phyloP scores from a whole-genome alignment of 92 coral and sea anemone genomes.

The Epizoanthus stellaris region DNA sequence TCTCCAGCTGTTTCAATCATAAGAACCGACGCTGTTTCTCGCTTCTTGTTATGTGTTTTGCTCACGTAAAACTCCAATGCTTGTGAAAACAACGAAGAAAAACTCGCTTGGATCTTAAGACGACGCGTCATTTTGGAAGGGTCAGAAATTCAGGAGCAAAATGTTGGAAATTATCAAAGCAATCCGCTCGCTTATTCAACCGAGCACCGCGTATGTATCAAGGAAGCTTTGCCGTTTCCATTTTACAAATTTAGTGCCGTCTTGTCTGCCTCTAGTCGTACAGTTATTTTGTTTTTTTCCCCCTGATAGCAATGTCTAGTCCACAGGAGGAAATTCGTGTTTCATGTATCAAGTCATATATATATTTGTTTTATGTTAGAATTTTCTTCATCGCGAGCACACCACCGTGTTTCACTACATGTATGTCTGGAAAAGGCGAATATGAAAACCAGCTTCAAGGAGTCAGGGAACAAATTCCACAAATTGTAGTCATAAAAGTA shows the following conservation, averaged over 20 bases:
- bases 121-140: neutral
- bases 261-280: neutral
- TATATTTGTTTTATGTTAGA: too few relatives aligned
- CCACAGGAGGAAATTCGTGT: too few relatives aligned
- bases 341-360: too few relatives aligned
- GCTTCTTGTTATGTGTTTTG: conserved; percentile 3
- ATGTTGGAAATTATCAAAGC: conserved; percentile 45
- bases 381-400: too few relatives aligned
- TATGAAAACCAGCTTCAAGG: too few relatives aligned
- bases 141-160: neutral
- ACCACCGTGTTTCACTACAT: too few relatives aligned
- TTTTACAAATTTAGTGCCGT: conserved; percentile 4
- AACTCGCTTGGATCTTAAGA: neutral
- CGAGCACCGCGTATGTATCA: conserved; percentile 69
- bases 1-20: conserved; percentile 18
- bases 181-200: conserved; percentile 57
- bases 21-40: conserved; percentile 35
- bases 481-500: too few relatives aligned
- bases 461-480: too few relatives aligned
- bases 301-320: too few relatives aligned
- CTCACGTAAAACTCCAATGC: neutral
- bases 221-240: conserved; percentile 18
- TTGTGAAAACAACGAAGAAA: neutral
- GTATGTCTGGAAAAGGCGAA: too few relatives aligned
- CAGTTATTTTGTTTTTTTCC: neutral